Conservation (phyloP, 2,113 vertebrate species). For the Pygoscelis adeliae region DNA sequence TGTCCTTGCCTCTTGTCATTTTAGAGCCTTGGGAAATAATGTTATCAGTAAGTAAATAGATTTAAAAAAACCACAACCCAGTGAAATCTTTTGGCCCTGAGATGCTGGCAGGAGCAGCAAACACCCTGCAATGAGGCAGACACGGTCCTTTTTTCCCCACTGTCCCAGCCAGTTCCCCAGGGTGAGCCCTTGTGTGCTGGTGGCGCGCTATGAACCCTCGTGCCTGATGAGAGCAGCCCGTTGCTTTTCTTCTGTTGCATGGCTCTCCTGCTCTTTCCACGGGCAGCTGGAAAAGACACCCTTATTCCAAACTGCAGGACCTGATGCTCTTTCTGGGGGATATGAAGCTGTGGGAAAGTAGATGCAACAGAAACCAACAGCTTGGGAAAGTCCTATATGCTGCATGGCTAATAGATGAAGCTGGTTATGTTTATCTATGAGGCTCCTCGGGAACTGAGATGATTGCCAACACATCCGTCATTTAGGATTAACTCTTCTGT, state of each 20-base stretch:
- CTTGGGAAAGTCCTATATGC: neutral
- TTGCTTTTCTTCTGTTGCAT: no score
- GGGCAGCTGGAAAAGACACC: neutral
- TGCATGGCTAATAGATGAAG: neutral
- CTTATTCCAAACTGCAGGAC: neutral
- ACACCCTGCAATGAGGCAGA: neutral
- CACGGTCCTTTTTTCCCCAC: neutral
- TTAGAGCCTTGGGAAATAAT: neutral
- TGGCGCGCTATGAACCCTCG: neutral
- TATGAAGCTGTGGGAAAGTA: neutral
- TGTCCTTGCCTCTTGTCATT: neutral
- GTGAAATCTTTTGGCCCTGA: neutral
- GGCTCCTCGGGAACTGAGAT: neutral
- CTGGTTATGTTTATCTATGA: accelerated
- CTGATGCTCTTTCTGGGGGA: neutral
- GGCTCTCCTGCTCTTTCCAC: neutral
- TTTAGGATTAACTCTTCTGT: neutral
- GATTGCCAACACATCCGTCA: neutral
- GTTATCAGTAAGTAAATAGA: neutral
- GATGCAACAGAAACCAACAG: neutral
- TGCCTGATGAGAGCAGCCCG: neutral
- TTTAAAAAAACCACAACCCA: neutral
- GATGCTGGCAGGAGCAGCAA: neutral
- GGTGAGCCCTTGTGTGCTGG: accelerated
- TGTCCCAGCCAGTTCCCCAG: neutral